These are phyloP conservation scores for Harpegnathos saltator DNA, from an alignment of 1,140 invertebrate genomes.

Conservation along the genomic window DNA sequence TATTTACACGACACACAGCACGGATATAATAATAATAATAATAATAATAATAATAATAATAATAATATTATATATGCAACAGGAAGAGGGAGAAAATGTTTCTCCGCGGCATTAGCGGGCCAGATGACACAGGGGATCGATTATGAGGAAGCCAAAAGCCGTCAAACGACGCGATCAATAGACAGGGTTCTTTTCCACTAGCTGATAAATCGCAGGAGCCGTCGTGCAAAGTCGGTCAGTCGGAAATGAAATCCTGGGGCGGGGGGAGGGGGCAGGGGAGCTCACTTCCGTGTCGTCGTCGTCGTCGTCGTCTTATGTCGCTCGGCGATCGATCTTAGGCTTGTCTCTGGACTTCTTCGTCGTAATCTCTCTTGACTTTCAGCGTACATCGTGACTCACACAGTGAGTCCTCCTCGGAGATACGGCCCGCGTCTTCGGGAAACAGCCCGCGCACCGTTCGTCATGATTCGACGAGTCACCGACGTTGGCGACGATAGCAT, in stretches of 20 bases:
- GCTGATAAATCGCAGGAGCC: conserved; percentile 37
- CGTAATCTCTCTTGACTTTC: background rate
- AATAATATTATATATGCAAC: no score
- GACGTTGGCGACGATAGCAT: background rate
- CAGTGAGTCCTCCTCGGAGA: no score
- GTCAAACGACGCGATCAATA: background rate
- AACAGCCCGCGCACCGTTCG: background rate
- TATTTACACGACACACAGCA: no score
- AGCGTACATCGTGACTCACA: background rate
- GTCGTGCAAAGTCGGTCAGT: conserved; percentile 43
- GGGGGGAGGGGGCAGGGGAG: background rate
- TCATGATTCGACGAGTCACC: background rate
- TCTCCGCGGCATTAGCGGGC: no score
- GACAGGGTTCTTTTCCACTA: background rate
- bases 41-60: no score
- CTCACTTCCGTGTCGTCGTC: conserved; percentile 10
- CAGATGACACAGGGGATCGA: background rate
- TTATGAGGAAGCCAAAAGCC: conserved; percentile 18
- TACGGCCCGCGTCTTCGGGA: background rate
- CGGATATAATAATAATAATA: no score
- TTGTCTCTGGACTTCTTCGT: background rate
- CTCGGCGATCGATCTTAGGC: background rate
- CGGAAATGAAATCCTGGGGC: conserved; percentile 49
- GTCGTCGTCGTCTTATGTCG: conserved; percentile 16
- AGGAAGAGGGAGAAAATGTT: no score